These are phyloP conservation scores for Rhipidura dahli DNA, from an alignment of 2,113 vertebrate species.

Conservation along the genomic window DNA sequence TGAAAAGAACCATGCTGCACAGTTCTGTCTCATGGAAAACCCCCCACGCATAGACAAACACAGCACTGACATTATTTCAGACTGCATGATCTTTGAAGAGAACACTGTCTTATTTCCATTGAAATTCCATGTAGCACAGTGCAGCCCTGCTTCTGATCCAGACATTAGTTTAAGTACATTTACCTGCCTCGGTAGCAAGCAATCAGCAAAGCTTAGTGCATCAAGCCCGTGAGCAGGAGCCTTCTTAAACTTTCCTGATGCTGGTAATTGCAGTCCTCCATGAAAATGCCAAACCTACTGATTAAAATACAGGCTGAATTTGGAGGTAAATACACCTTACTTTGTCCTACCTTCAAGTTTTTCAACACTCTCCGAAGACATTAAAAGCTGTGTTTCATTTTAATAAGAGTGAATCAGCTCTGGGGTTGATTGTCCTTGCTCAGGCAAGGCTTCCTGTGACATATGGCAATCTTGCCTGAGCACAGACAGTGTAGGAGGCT, in stretches of 20 bases:
- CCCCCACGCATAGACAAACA: background rate
- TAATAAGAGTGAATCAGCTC: background rate
- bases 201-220: background rate
- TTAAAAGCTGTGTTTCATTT: background rate
- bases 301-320: background rate
- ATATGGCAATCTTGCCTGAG: conserved; percentile 56
- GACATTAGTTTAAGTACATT: background rate
- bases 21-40: background rate
- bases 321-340: background rate
- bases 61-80: background rate
- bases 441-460: conserved; percentile 57
- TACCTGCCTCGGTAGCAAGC: background rate
- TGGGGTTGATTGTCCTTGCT: conserved; percentile 24
- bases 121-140: background rate
- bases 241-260: background rate
- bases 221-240: background rate
- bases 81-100: background rate
- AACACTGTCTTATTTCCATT: background rate
- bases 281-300: background rate
- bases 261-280: background rate
- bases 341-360: background rate
- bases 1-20: background rate
- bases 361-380: background rate
- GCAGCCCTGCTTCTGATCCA: background rate
- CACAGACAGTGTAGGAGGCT: conserved; percentile 60